These are phyloP conservation scores for Antitype chi DNA, from an alignment of 2,888 invertebrate genomes.

Conservation along the genomic window DNA sequence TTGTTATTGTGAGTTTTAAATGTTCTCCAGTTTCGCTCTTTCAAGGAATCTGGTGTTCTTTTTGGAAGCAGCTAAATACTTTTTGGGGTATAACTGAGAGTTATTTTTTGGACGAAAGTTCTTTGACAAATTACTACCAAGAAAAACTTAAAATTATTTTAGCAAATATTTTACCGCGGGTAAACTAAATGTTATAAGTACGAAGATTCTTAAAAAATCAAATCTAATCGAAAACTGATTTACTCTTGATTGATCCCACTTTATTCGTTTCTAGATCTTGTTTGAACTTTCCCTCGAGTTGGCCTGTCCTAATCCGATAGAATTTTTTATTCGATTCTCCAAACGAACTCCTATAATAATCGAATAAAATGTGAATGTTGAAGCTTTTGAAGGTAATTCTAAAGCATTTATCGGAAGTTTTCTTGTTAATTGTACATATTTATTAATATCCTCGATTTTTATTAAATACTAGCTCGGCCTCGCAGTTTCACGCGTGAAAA, in stretches of 20 bases:
- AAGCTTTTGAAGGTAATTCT: not conserved
- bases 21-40: not conserved
- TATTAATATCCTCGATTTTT: not conserved
- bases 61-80: not conserved
- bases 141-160: no score
- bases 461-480: not conserved
- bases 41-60: not conserved
- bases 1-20: no score
- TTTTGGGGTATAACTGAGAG: not conserved
- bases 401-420: not conserved
- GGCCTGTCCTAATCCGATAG: constrained; percentile 20
- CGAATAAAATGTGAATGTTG: not conserved
- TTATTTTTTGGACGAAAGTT: not conserved
- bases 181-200: not conserved
- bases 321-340: constrained; percentile 35
- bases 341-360: constrained; percentile 11
- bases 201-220: not conserved
- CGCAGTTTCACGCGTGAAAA: no score
- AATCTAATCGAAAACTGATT: constrained; percentile 19
- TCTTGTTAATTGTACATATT: not conserved
- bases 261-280: constrained; percentile 29
- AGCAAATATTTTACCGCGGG: not conserved
- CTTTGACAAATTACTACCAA: not conserved
- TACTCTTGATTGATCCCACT: constrained; percentile 19
- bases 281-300: constrained; percentile 27